A percentile compares a stretch with the other conserved stretches of the same genome.
Conservation (phyloP, 1,140 invertebrate genomes). For the Lepidurus packardi region DNA sequence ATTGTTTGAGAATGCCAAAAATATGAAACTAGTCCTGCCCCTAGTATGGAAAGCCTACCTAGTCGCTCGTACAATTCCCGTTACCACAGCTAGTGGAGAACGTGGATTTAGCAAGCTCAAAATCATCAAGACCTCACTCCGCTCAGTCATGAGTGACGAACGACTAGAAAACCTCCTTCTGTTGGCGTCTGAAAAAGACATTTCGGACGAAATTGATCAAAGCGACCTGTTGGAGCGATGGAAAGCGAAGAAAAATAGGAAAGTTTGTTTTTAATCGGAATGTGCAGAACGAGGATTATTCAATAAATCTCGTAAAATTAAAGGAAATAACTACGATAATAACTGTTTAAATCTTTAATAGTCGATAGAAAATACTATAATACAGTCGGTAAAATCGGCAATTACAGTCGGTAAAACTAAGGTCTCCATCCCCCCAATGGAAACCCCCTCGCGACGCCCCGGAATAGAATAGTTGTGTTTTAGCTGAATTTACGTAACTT, state of each 20-base stretch:
- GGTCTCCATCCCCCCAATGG: not conserved
- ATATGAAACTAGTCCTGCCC: not conserved
- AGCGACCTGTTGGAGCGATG: slow-evolving; percentile 3
- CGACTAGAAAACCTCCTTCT: not conserved
- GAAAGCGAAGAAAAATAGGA: not conserved
- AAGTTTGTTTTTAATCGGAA: no score
- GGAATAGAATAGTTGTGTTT: no score
- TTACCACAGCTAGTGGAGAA: not conserved
- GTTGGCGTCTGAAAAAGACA: slow-evolving; percentile 24
- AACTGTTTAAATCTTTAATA: no score
- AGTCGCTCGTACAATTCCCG: not conserved
- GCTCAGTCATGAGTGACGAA: slow-evolving; percentile 24
- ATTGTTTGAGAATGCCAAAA: not conserved
- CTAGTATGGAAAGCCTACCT: slow-evolving; percentile 13
- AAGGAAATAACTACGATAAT: no score
- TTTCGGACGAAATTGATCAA: not conserved
- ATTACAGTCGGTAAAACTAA: not conserved
- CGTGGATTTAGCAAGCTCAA: not conserved
- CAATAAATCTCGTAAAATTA: no score
- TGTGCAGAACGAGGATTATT: no score
- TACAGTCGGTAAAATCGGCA: not conserved
- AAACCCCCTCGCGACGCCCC: no score
- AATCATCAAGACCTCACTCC: slow-evolving; percentile 13
- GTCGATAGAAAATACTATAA: not conserved
- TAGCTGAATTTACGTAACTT: no score